These are phyloP conservation scores for Megaceryle maxima DNA, from an alignment of 2,113 vertebrate species.

Conservation along the genomic window DNA sequence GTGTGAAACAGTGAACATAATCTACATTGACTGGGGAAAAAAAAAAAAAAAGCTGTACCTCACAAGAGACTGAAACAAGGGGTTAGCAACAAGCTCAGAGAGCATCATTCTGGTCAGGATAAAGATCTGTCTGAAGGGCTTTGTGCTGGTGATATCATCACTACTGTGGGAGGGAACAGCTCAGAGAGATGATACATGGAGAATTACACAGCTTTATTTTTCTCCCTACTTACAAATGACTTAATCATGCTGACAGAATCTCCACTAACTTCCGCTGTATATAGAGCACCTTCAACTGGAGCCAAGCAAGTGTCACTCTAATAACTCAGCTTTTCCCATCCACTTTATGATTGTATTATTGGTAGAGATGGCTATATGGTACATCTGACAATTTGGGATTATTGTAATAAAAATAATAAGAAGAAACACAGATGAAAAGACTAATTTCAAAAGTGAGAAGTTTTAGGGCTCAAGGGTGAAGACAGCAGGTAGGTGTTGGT, in stretches of 20 bases:
- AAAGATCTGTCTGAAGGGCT: neutral
- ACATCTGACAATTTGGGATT: neutral
- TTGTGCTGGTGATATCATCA: neutral
- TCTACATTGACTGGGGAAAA: neutral
- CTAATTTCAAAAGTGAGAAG: neutral
- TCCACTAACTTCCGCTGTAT: neutral
- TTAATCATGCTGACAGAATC: neutral
- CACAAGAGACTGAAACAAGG: neutral
- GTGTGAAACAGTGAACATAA: slow-evolving; percentile 24
- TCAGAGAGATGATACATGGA: slow-evolving; percentile 3
- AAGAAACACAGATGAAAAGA: neutral
- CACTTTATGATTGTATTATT: neutral
- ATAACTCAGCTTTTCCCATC: neutral
- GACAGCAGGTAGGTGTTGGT: neutral
- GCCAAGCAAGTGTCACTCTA: neutral
- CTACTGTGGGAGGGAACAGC: neutral
- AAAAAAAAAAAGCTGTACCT: neutral
- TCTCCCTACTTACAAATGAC: neutral
- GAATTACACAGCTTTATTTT: slow-evolving; percentile 1
- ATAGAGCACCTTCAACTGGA: neutral
- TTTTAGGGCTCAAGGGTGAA: neutral
- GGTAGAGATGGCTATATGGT: neutral
- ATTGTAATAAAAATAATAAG: neutral
- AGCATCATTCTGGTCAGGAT: neutral
- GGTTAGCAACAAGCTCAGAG: neutral